Conservation (phyloP, 2,888 invertebrate species). For the Lasiommata megera region DNA sequence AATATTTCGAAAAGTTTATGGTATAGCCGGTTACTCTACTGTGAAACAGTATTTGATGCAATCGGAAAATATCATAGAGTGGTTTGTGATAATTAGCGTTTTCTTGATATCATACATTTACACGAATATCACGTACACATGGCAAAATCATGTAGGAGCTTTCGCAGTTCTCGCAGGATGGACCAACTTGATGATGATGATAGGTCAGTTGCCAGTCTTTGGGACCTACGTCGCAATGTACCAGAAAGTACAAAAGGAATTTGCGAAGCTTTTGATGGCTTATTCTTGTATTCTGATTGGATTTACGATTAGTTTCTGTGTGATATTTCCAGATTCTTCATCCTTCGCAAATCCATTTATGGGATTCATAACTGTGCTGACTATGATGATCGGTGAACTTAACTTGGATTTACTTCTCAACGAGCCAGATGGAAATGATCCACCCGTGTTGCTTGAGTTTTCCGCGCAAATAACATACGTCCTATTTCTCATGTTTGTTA, state of each 20-base stretch:
- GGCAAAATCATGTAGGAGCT: slow-evolving; percentile 94
- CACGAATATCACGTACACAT: slow-evolving; percentile 86
- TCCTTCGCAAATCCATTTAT: slow-evolving; percentile 92
- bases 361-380: slow-evolving; percentile 91
- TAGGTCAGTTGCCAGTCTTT: slow-evolving; percentile 92
- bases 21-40: slow-evolving; percentile 90
- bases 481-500: slow-evolving; percentile 90
- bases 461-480: slow-evolving; percentile 92
- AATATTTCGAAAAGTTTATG: slow-evolving; percentile 89
- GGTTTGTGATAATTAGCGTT: slow-evolving; percentile 92
- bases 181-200: slow-evolving; percentile 95
- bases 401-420: slow-evolving; percentile 88
- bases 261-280: slow-evolving; percentile 91
- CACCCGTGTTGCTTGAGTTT: slow-evolving; percentile 88
- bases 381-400: slow-evolving; percentile 94
- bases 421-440: slow-evolving; percentile 88
- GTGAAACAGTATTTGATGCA: slow-evolving; percentile 91
- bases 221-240: slow-evolving; percentile 96
- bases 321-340: slow-evolving; percentile 91
- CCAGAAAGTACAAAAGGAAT: slow-evolving; percentile 92
- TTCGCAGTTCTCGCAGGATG: slow-evolving; percentile 92
- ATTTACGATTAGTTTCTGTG: slow-evolving; percentile 93
- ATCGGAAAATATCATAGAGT: slow-evolving; percentile 92
- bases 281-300: slow-evolving; percentile 92
- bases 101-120: slow-evolving; percentile 92